phyloP scores from a whole-genome alignment of 92 coral and sea anemone genomes.

The Zoanthus solanderi region DNA sequence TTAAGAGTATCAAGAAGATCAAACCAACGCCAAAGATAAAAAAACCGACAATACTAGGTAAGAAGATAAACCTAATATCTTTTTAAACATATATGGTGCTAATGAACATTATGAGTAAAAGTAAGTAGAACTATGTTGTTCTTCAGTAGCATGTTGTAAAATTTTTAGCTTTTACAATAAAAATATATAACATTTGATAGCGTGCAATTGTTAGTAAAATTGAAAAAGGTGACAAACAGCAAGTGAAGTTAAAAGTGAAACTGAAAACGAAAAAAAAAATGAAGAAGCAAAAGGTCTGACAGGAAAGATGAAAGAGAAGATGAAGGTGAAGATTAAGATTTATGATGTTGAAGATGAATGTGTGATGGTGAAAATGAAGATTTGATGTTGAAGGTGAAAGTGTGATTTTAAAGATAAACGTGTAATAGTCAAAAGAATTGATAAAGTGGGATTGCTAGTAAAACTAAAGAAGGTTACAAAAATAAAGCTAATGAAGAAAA shows the following conservation, averaged over 20 bases:
- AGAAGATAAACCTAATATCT: background rate
- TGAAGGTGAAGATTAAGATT: background rate
- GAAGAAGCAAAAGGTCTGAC: background rate
- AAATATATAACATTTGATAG: background rate
- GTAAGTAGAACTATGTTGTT: too few relatives aligned
- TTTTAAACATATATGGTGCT: too few relatives aligned
- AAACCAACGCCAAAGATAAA: background rate
- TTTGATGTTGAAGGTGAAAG: background rate
- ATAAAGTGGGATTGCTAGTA: too few relatives aligned
- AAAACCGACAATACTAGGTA: background rate
- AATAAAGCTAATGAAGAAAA: too few relatives aligned
- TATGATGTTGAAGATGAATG: background rate
- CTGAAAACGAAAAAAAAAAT: background rate
- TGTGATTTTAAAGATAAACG: too few relatives aligned
- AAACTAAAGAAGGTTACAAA: too few relatives aligned
- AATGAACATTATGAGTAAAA: too few relatives aligned
- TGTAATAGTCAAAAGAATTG: background rate
- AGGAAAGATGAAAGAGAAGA: background rate
- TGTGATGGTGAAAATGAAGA: background rate
- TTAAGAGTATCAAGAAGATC: background rate
- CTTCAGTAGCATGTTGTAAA: too few relatives aligned
- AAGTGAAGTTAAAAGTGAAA: background rate
- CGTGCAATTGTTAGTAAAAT: background rate
- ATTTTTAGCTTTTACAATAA: too few relatives aligned
- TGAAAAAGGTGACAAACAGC: background rate